Base-by-base conservation (phyloP, 2,888 invertebrate species). In the Netelia virgata region DNA sequence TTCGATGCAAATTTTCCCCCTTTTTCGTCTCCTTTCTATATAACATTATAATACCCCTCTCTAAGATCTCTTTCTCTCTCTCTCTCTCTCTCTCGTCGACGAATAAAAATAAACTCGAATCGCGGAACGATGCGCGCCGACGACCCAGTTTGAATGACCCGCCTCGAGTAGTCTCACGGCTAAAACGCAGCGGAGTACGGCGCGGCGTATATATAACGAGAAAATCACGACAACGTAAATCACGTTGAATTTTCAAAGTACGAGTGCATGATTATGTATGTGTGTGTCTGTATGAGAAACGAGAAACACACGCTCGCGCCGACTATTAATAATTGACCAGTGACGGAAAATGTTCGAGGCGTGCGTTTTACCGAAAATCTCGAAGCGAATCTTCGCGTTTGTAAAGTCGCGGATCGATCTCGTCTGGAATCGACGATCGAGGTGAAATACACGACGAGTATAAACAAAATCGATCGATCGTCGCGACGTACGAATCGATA, bases 281-380 rank as follows among this genome's bases (percentile, higher is more conserved):
- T 20, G 18, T 16, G 57, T 9, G 70, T 41, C 3, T 41, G 41
- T 20, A 18, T 18, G 68, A 18, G 43, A 74, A 28, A 59, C 28
- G 69, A 73, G 20, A 59, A 3, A 28, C 66, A 68, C 78, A 69
- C 57, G 83, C 64, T 79, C 82, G 61, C 57, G 86, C 86, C 85
- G 86, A 86, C 85, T 88, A 87, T 90, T 89, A 89, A 90, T 89
- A 87, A 89, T 87, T 82, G 83, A 84, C 77, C 79, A 80, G 81
- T 59, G 36, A 16, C 64, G n/a, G 66, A 75, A 75, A 66, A 75
- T 64, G 41, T 16, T 10, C 36, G 53, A 41, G 14, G 50, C 23
- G 36, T 55, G 63, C 55, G 36, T 78, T 73, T 74, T 68, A 50
- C 43, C 41, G 28, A 74, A 74, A 83, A 83, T 47, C 68, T 64